Evolutionary conservation across 2,888 invertebrate species (phyloP), one percentile per base, ranked within the genome.

Genomic region (Trichopria drosophilae): DNA sequence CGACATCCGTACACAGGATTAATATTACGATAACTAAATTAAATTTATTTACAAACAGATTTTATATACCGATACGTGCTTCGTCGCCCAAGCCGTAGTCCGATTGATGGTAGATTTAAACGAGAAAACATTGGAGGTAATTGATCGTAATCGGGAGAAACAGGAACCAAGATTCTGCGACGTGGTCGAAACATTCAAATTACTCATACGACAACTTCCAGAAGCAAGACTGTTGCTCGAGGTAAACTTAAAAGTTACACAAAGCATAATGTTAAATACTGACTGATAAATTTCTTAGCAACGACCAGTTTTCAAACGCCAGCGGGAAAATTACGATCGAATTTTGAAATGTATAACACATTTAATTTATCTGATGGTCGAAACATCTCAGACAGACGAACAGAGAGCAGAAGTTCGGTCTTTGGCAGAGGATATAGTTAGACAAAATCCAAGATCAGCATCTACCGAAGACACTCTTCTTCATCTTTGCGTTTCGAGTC

Each of bases 71-170:
- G 93, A 93, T 76, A 89, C 93, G 35, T 87, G 89, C 72, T 92
- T 90, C 76, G 86, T 90, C 44, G 89, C 90, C 51, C 88, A 91
- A 78, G 91, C 93, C 16, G 79, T 94, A 43, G 88, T 93, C 53
- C 83, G 90, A 62, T 81, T 93, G 54, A 87, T 91, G 84, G 80
- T 92, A 62, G 88, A 88, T 75, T 80, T 85, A 64, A 81, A 82
- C 64, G 81, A 80, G 54, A 84, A 84, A 58, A 80, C 80, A 15
- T 75, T 79, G 51, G 80, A 80, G 62, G 69, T 77, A n/a, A 74
- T 76, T 59, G 72, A 72, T 61, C 77, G 77, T 62, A 76, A 72
- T 58, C 60, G 66, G 61, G 77, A 80, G 43, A 79, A 78, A 55
- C 77, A 78, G 41, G 76, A 80, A 32, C 84, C 87, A 10, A 76